Evolutionary conservation across 37 sponge, comb jelly and placozoan genomes (phyloP), one percentile per base, ranked within the genome.

Genomic region (Axinella damicornis): DNA sequence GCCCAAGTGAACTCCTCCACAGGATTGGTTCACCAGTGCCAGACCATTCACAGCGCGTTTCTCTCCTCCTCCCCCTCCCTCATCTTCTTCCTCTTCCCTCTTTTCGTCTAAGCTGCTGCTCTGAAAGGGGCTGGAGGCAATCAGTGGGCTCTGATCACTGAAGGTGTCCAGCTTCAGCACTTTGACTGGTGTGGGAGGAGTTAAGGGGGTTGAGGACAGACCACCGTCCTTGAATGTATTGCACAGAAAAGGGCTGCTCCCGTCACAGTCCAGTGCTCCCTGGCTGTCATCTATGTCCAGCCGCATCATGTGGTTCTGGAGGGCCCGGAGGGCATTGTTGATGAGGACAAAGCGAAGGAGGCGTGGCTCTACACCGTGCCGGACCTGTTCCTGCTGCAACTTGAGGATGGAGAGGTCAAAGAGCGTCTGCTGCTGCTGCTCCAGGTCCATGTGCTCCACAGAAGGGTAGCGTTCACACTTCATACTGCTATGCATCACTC

Each of bases 331-430:
- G 27, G 93, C 93, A 77, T 93, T 93, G 74, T 85, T 93, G 66
- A 93, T 89, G 34, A 93, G 78, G 27, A 93, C 93, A 56, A 81
- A 93, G 1, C 84, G 81, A 1, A 88, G 76, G 12, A 93, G 93
- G 16, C 88, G 35, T 22, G 89, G 86, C 41, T 92, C 93, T 11
- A 87, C 56, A 15, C 85, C 89, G 27, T 81, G 82, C 0, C 81
- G 66, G 31, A 80, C 28, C 60, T 88, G 89, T 28, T 93, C 93
- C 65, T 93, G 85, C 30, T 89, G 93, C 16, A 93, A 82, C 57
- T 93, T 93, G 15, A 74, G 18, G n/a, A 93, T 60, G 37, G 93
- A 89, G 36, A 85, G 61, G 52, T 93, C 89, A 20, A 89, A 85
- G 15, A 93, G 86, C 2, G 71, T 53, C 56, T 85, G 65, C 37